Evolutionary conservation across 2,888 invertebrate genomes (phyloP), one percentile per base, ranked within the genome.

Genomic region (Aphrophora alni): DNA sequence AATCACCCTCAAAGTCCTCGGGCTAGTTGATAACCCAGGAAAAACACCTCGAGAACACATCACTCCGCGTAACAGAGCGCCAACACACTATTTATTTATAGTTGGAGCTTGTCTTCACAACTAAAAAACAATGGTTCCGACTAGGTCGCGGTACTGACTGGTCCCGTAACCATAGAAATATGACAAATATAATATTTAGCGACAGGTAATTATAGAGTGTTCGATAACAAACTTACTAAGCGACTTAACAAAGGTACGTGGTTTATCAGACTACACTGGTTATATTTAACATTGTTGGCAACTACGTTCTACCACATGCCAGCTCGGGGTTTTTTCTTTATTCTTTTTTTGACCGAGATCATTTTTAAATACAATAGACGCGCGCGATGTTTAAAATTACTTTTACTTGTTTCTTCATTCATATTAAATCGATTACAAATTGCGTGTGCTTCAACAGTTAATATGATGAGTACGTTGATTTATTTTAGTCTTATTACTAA

Each of bases 11-110:
- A 77, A 59, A 59, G 1, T 7, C 2, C 44, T 33, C 7, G 72
- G 77, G 24, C 44, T 71, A 10, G 28, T 26, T 0, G 72, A 51
- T 1, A 78, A 38, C 12, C 78, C 78, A 12, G 78, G 72, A 17
- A 78, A 71, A 25, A 78, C 38, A 12, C 78, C 78, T 44, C 78
- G 26, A 5, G 78, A 70, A 2, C 71, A 78, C 78, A 78, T 78
- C 21, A 7, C 59, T 38, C 24, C 5, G n/a, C 2, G 0, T 12
- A 71, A 14, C 33, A 68, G 5, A 68, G 5, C 4, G 68, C 68
- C 21, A n/a, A 5, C 24, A 68, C 68, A 68, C 21, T 10, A 33
- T 8, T 3, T 33, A 33, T n/a, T 44, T 44, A 44, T 14, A 33
- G 33, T 33, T 10, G 33, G n/a, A n/a, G n/a, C n/a, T n/a, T 44